Evolutionary conservation across 1,140 invertebrate species (phyloP), one percentile per base, ranked within the genome.

Genomic region (Trachelipus rathkii): DNA sequence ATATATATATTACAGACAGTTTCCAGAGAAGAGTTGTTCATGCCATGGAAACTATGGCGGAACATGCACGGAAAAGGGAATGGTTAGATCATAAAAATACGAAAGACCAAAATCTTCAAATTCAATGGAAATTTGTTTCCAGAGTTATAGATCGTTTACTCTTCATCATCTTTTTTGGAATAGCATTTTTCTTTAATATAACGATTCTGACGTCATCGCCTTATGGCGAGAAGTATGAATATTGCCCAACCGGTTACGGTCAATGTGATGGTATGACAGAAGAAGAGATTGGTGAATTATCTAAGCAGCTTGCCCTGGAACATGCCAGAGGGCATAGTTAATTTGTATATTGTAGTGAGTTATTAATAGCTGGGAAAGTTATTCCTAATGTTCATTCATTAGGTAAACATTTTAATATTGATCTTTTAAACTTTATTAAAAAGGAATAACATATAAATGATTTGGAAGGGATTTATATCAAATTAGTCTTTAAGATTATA

Each of bases 171-270:
- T 81, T 81, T 73, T 78, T 72, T 71, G 3, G 69, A n/a, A 70
- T 44, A 44, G 66, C 68, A 15, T 43, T 79, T 46, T n/a, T 79
- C 45, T 81, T 81, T 66, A 81, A 81, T 76, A 13, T 81, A 9
- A 60, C 44, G 60, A 81, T 81, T 53, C 78, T 81, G 60, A 78
- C 79, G 43, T 79, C 78, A 33, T 81, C 81, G 15, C 81, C 81
- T 5, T 79, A 77, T 70, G 70, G 74, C 7, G 73, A 77, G 21
- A 44, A 43, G 44, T 81, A 79, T 24, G 75, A 74, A 60, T 81
- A 79, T 68, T 81, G 81, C 24, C 78, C 79, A 0, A 44, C n/a
- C 15, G 76, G 53, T 0, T 66, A 71, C 0, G 21, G 19, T 15
- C 50, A 60, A 19, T 76, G 74, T 44, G 44, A 70, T 1, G 74